These are phyloP conservation scores for Cotesia chilonis DNA, from an alignment of 1,140 invertebrate species.

Conservation along the genomic window DNA sequence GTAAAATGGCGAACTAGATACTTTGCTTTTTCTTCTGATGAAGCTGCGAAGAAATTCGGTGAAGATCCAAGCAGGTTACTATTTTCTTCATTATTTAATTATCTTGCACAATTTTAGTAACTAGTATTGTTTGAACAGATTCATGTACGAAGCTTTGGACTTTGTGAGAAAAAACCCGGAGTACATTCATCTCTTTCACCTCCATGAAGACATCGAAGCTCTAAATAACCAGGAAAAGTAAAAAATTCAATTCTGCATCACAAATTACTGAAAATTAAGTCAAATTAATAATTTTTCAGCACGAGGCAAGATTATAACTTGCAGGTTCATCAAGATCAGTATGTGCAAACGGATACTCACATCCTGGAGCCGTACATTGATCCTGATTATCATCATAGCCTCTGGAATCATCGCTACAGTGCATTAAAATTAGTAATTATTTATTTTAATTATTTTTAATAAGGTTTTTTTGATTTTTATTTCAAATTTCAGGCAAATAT, in stretches of 20 bases:
- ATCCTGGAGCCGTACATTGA: slow-evolving; percentile 72
- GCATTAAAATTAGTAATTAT: slow-evolving; percentile 73
- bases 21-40: slow-evolving; percentile 69
- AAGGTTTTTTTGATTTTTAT: neutral
- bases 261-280: too few relatives aligned
- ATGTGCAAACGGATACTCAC: slow-evolving; percentile 77
- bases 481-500: slow-evolving; percentile 65
- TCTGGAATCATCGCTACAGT: slow-evolving; percentile 78
- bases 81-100: too few relatives aligned
- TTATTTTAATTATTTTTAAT: too few relatives aligned
- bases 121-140: slow-evolving; percentile 57
- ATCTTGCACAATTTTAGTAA: too few relatives aligned
- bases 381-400: slow-evolving; percentile 76
- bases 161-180: slow-evolving; percentile 68
- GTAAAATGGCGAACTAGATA: slow-evolving; percentile 66
- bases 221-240: slow-evolving; percentile 59
- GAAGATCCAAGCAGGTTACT: slow-evolving; percentile 63
- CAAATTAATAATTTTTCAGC: slow-evolving; percentile 24
- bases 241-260: slow-evolving; percentile 7
- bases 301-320: slow-evolving; percentile 38
- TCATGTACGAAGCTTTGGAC: slow-evolving; percentile 66
- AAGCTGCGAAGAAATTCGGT: slow-evolving; percentile 69
- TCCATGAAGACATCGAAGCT: slow-evolving; percentile 65
- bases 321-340: slow-evolving; percentile 64
- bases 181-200: slow-evolving; percentile 69